A percentile compares a stretch with the other conserved stretches of the same genome.
Conservation (phyloP, 2,888 invertebrate species). For the Mimas tiliae region DNA sequence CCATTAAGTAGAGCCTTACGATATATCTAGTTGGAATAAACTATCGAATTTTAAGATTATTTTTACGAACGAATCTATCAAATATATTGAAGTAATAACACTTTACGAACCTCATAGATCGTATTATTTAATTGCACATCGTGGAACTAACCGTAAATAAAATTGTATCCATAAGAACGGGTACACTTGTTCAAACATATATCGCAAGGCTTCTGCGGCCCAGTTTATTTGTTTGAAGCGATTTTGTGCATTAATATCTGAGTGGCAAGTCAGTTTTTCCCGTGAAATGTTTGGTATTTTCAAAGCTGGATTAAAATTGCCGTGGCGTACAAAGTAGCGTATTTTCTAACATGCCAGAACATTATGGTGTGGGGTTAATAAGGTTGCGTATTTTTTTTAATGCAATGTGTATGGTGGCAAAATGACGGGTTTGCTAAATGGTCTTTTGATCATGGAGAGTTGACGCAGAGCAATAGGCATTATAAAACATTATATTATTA, state of each 20-base stretch:
- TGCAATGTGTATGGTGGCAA: background rate
- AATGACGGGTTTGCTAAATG: no score
- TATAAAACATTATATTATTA: no score
- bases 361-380: conserved; percentile 1
- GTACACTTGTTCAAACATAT: conserved; percentile 63
- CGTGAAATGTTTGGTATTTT: background rate
- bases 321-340: conserved; percentile 5
- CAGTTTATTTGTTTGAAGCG: conserved; percentile 38
- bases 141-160: conserved; percentile 46
- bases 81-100: no score
- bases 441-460: no score
- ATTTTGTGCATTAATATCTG: conserved; percentile 32
- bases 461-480: no score
- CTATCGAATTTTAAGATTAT: no score
- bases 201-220: conserved; percentile 51
- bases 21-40: no score
- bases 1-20: no score
- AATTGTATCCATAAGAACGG: conserved; percentile 50
- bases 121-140: no score
- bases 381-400: background rate
- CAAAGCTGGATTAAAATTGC: conserved; percentile 21
- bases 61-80: no score
- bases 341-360: background rate
- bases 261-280: conserved; percentile 21
- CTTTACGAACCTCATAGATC: background rate